Evolutionary conservation across 2,888 invertebrate species (phyloP).

Genomic region (Dynastes maya): DNA sequence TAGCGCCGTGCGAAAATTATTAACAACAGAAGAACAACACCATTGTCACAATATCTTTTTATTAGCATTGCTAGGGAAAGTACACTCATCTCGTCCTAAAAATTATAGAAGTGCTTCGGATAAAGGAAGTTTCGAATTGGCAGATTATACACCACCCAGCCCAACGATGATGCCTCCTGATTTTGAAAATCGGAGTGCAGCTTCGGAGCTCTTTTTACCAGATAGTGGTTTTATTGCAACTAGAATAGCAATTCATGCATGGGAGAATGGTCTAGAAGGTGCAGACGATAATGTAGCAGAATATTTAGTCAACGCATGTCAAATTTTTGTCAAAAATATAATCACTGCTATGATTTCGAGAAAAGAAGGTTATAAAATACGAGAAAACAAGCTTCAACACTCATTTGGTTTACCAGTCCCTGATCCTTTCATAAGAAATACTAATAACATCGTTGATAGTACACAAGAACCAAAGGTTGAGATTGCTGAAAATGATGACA

Average conservation of each 20-base stretch:
- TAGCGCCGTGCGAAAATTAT: constrained; percentile 81
- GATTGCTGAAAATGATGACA: constrained; percentile 76
- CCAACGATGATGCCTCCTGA: constrained; percentile 51
- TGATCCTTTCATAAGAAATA: constrained; percentile 86
- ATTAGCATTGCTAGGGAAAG: constrained; percentile 75
- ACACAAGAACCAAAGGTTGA: constrained; percentile 75
- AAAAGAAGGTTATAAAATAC: constrained; percentile 85
- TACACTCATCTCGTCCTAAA: constrained; percentile 55
- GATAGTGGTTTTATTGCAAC: constrained; percentile 88
- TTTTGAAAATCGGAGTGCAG: constrained; percentile 70
- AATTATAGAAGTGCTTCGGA: constrained; percentile 66
- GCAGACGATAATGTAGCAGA: constrained; percentile 89
- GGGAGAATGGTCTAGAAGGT: constrained; percentile 91
- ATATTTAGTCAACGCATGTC: constrained; percentile 86
- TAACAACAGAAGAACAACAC: constrained; percentile 80
- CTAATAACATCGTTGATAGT: constrained; percentile 77
- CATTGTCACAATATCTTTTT: constrained; percentile 90
- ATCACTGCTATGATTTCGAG: constrained; percentile 85
- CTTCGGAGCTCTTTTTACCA: constrained; percentile 86
- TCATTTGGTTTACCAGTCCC: constrained; percentile 85
- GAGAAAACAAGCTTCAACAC: constrained; percentile 83
- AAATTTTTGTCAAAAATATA: constrained; percentile 87
- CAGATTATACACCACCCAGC: constrained; percentile 50
- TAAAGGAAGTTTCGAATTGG: constrained; percentile 64
- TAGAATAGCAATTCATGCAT: constrained; percentile 87